Evolutionary conservation across 2,797 vertebrate species (phyloP).

Genomic region (Oophaga sylvatica): DNA sequence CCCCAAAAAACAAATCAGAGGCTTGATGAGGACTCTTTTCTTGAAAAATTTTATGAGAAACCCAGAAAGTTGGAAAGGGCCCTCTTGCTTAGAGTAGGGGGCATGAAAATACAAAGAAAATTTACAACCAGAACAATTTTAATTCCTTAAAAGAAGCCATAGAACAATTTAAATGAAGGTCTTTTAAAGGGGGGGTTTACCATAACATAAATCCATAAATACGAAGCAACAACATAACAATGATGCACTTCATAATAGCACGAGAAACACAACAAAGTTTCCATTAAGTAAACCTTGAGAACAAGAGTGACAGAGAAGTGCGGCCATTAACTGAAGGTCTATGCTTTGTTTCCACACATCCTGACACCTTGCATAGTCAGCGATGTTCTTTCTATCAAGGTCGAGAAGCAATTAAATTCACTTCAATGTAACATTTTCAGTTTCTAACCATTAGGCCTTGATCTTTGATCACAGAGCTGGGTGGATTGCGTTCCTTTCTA

Average conservation of each 20-base stretch:
- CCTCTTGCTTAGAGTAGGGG: neutral
- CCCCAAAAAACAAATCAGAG: too few species aligned
- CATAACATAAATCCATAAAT: neutral
- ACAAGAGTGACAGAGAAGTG: neutral
- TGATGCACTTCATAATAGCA: neutral
- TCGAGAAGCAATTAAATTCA: neutral
- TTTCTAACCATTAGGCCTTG: neutral
- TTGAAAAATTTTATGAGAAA: too few species aligned
- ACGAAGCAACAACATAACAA: neutral
- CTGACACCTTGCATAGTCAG: conserved; percentile 11
- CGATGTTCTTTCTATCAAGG: neutral
- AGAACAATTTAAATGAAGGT: neutral
- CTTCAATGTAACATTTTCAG: neutral
- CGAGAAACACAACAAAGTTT: neutral
- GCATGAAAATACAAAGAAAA: neutral
- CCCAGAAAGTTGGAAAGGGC: neutral
- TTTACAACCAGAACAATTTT: neutral
- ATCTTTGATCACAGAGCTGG: neutral
- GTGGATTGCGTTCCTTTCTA: neutral
- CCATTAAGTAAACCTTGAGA: neutral
- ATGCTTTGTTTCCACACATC: neutral
- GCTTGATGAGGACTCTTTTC: too few species aligned
- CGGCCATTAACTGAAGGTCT: neutral
- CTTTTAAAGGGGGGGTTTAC: neutral
- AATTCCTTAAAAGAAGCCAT: neutral